phyloP scores from a whole-genome alignment of 2,113 vertebrate species.

The Tichodroma muraria region DNA sequence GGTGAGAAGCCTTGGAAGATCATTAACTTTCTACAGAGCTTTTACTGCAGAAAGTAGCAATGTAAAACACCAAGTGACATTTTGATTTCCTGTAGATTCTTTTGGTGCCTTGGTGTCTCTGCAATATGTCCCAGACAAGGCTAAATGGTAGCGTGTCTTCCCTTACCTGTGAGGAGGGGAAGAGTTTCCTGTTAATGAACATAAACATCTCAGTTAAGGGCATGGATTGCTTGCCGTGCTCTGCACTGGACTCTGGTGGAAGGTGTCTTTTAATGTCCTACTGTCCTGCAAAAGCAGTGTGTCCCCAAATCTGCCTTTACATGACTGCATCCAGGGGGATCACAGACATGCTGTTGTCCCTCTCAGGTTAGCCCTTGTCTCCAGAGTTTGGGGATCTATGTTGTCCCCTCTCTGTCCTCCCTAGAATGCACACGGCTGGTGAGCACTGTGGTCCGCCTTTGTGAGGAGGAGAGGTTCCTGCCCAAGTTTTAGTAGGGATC shows the following conservation, averaged over 20 bases:
- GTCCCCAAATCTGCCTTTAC: background rate
- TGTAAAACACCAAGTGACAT: background rate
- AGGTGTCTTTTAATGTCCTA: background rate
- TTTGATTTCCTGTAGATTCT: slow-evolving; percentile 31
- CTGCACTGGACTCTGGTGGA: fast-evolving
- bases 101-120: slow-evolving; percentile 36
- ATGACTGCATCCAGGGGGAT: fast-evolving
- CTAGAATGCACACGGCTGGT: background rate
- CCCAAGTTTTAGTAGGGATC: background rate
- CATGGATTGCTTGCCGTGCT: background rate
- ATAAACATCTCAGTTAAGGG: background rate
- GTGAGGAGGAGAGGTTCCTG: background rate
- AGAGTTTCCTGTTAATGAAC: slow-evolving; percentile 19
- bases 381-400: fast-evolving
- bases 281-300: background rate
- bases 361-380: background rate
- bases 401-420: background rate
- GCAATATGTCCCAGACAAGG: background rate
- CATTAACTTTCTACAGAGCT: slow-evolving; percentile 14
- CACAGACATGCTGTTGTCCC: background rate
- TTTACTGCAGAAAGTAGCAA: background rate
- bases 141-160: background rate
- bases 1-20: background rate
- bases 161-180: background rate
- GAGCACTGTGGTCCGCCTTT: background rate